Evolutionary conservation across 2,113 vertebrate species (phyloP).

Genomic region (Tylochromis polylepis): DNA sequence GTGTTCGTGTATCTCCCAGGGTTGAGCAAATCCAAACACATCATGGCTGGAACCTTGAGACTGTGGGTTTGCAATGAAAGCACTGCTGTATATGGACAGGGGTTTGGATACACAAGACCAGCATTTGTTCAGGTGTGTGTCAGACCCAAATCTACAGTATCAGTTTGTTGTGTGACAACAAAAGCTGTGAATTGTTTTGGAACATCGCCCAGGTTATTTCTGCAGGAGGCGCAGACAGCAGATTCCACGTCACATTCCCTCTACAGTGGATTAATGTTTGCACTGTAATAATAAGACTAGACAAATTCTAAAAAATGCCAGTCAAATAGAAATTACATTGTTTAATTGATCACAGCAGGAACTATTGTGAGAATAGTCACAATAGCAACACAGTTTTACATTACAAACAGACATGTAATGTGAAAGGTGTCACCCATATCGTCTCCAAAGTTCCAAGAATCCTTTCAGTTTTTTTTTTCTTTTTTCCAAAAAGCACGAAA

Average conservation of each 20-base stretch:
- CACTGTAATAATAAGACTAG: rapidly evolving
- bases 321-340: background rate
- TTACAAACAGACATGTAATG: background rate
- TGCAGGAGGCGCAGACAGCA: background rate
- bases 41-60: background rate
- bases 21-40: conserved; percentile 19
- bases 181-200: background rate
- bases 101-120: background rate
- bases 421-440: rapidly evolving
- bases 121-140: conserved; percentile 33
- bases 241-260: background rate
- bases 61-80: background rate
- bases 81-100: background rate
- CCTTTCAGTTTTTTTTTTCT: background rate
- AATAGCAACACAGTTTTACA: background rate
- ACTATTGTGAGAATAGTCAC: rapidly evolving
- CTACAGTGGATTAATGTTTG: background rate
- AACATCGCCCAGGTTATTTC: background rate
- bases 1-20: conserved; percentile 13
- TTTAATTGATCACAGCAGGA: background rate
- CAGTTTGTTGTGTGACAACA: background rate
- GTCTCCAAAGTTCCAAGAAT: background rate
- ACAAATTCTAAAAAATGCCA: background rate
- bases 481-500: background rate
- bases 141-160: background rate